phyloP scores from a whole-genome alignment of 2,888 invertebrate genomes.

The Acleris holmiana region DNA sequence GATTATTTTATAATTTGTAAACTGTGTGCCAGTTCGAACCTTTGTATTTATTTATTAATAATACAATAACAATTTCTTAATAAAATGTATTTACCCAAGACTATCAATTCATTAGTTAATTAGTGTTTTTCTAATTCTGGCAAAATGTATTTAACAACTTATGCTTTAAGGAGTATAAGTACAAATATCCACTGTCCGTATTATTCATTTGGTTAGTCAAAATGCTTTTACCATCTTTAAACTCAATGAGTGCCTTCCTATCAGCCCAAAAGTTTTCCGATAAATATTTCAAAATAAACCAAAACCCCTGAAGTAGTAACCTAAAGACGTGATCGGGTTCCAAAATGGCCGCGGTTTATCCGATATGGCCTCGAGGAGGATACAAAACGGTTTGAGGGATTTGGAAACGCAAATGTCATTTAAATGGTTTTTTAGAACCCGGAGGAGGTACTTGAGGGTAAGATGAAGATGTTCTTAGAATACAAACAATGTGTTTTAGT shows the following conservation, averaged over 20 bases:
- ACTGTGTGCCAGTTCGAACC: no score
- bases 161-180: no score
- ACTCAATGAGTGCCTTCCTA: not conserved
- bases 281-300: constrained; percentile 23
- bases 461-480: not conserved
- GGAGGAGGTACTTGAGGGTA: not conserved
- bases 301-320: constrained; percentile 32
- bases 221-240: not conserved
- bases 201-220: no score
- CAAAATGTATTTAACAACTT: no score
- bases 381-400: constrained; percentile 19
- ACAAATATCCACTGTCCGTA: no score
- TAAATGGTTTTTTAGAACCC: constrained; percentile 26
- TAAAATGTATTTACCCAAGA: no score
- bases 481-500: no score
- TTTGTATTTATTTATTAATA: no score
- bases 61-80: no score
- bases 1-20: no score
- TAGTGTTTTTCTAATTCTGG: no score
- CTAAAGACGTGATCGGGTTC: constrained; percentile 29
- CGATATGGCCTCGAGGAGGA: not conserved
- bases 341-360: not conserved
- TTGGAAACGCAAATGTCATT: constrained; percentile 31
- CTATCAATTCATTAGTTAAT: no score
- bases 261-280: not conserved